Evolutionary conservation across 1,140 invertebrate species (phyloP).

Genomic region (Hirudo medicinalis): DNA sequence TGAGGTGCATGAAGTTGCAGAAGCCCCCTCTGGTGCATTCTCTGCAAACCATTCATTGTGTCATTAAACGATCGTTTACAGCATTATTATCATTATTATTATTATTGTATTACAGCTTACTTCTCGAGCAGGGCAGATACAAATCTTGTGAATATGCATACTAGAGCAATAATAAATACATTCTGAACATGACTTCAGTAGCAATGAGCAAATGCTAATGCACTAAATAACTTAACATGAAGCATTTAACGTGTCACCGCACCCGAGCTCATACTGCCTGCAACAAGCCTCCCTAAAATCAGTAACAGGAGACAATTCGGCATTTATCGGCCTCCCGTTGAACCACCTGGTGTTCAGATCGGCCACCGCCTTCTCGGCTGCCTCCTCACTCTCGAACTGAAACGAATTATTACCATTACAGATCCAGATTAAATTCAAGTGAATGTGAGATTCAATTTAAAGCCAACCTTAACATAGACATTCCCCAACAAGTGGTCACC

Average conservation of each 20-base stretch:
- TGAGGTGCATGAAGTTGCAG: slow-evolving; percentile 99
- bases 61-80: too few relatives aligned
- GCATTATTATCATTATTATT: too few relatives aligned
- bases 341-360: slow-evolving; percentile 98
- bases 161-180: background rate
- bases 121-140: background rate
- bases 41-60: slow-evolving; percentile 36
- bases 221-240: background rate
- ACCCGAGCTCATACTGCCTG: slow-evolving; percentile 96
- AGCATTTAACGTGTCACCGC: slow-evolving; percentile 22
- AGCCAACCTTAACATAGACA: slow-evolving; percentile 78
- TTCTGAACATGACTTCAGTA: background rate
- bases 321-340: slow-evolving; percentile 91
- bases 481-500: slow-evolving; percentile 95
- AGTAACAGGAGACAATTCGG: slow-evolving; percentile 92
- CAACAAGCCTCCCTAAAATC: slow-evolving; percentile 98
- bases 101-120: too few relatives aligned
- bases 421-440: background rate
- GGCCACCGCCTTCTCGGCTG: slow-evolving; percentile 88
- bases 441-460: background rate
- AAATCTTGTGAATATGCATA: slow-evolving; percentile 4
- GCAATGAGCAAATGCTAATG: background rate
- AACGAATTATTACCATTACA: slow-evolving; percentile 26
- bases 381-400: slow-evolving; percentile 89
- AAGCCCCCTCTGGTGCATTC: slow-evolving; percentile 95